Evolutionary conservation across 2,797 vertebrate species (phyloP), one percentile per base, ranked within the genome.

Genomic region (Synaphobranchus kaupii): DNA sequence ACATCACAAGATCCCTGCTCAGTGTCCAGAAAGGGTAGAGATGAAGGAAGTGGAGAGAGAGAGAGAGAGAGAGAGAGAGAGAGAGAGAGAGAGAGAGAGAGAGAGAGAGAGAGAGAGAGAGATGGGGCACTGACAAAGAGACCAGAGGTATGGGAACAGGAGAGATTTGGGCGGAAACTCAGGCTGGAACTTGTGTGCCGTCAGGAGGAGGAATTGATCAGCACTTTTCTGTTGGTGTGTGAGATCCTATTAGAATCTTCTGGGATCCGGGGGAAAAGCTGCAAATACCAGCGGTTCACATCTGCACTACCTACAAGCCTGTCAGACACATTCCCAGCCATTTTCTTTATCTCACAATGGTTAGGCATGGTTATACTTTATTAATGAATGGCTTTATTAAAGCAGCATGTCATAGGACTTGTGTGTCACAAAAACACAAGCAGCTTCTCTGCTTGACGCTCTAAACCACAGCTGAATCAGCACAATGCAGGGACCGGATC

Each of bases 81-180:
- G 54, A 31, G 73, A 52, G 87, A 47, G 4, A 58, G 56, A 47
- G 34, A 63, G 86, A 73, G 48, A 87, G 78, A 63, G 83, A 84
- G 80, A 84, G 56, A 87, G 87, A 83, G 54, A 88, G 84, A 31
- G 73, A 52, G 87, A 47, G 6, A 58, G 56, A 47, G n/a, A 63
- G 58, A 50, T 84, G 31, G 4, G 54, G 50, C 25, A 81, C 6
- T 71, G 34, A 54, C 47, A 22, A 20, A 63, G 25, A 25, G n/a
- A n/a, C 8, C 10, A 28, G 28, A 12, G 5, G 66, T 31, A 25
- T 10, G 66, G 66, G 7, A 25, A 71, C 66, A 28, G n/a, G 4
- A 28, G 28, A 31, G 66, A 63, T 22, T 5, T 22, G 60, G 20
- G 60, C 52, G 15, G 52, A 54, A 54, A 54, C 52, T 54, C 52